phyloP scores from a whole-genome alignment of 2,888 invertebrate genomes.

The Anthrax anthrax region DNA sequence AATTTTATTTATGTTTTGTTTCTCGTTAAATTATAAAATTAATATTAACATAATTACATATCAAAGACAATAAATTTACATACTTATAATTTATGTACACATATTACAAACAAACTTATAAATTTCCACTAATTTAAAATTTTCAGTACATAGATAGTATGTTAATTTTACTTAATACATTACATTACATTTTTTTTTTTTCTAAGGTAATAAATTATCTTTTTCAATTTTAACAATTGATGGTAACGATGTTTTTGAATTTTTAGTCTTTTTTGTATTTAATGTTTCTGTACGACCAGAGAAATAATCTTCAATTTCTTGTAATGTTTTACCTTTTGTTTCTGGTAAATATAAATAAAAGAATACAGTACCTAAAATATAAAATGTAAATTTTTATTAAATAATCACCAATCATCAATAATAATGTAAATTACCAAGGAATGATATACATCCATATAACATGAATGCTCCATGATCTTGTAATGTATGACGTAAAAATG shows the following conservation, averaged over 20 bases:
- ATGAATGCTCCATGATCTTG: conserved; percentile 47
- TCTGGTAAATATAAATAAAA: conserved; percentile 52
- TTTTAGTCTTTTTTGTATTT: conserved; percentile 10
- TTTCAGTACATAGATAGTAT: too few species aligned
- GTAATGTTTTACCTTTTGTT: conserved; percentile 50
- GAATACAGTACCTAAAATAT: conserved; percentile 38
- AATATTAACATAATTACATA: too few species aligned
- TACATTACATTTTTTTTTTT: too few species aligned
- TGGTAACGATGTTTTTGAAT: not conserved
- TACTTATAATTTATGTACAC: too few species aligned
- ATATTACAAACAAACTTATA: too few species aligned
- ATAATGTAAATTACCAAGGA: conserved; percentile 41
- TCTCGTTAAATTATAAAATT: too few species aligned
- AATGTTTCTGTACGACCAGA: conserved; percentile 44
- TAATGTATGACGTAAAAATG: conserved; percentile 36
- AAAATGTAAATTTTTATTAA: not conserved
- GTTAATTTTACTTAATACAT: too few species aligned
- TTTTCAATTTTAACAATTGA: conserved; percentile 1
- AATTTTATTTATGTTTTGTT: too few species aligned
- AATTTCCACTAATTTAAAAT: too few species aligned
- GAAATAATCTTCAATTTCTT: conserved; percentile 58
- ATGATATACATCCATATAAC: conserved; percentile 45
- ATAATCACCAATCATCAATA: too few species aligned
- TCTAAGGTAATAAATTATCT: conserved; percentile 1
- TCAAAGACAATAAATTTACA: too few species aligned